A percentile compares a stretch with the other conserved stretches of the same genome.
phyloP scores from a whole-genome alignment of 2,113 vertebrate genomes.

The Vidua chalybeata region DNA sequence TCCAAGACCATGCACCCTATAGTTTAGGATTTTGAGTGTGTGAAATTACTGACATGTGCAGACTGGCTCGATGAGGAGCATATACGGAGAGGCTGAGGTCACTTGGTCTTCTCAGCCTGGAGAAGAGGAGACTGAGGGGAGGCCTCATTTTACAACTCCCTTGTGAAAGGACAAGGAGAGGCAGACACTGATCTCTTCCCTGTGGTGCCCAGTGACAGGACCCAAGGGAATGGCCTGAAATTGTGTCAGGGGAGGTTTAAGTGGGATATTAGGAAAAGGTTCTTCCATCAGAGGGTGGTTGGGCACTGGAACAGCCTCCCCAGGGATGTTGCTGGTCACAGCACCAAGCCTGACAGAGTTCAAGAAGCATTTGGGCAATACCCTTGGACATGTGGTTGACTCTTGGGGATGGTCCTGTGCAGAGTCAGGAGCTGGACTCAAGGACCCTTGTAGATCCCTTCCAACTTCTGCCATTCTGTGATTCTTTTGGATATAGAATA shows the following conservation, averaged over 20 bases:
- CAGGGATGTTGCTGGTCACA: not conserved
- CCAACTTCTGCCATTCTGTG: not conserved
- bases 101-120: not conserved
- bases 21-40: not conserved
- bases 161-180: accelerated
- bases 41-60: not conserved
- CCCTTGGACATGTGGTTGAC: not conserved
- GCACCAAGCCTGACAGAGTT: not conserved
- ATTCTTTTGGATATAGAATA: not conserved
- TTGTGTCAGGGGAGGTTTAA: not conserved
- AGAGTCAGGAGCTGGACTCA: not conserved
- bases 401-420: no score
- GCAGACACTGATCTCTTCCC: not conserved
- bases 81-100: not conserved
- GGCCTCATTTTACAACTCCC: not conserved
- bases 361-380: not conserved
- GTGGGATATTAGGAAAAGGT: not conserved
- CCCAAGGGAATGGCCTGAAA: not conserved
- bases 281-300: accelerated
- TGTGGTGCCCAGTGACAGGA: not conserved
- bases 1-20: not conserved
- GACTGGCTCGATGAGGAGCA: not conserved
- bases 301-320: not conserved
- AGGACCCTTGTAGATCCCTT: not conserved
- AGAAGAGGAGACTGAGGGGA: not conserved